Percentiles rank a stretch among this genome's conserved stretches.
Evolutionary conservation across 2,113 vertebrate genomes (phyloP).

Genomic region (Ploceus nigricollis): DNA sequence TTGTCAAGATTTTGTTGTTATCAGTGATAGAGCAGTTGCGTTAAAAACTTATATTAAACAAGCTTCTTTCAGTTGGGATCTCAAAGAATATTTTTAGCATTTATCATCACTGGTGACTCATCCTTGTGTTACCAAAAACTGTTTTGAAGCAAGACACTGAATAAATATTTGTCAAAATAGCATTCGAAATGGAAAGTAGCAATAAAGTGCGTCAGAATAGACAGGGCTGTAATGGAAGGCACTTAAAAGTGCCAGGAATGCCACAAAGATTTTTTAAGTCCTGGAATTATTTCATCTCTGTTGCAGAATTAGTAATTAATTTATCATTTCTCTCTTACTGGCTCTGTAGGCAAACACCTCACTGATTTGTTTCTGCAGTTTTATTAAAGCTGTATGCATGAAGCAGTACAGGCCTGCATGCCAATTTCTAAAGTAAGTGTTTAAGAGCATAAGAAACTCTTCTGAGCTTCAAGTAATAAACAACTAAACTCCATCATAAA

Average conservation of each 20-base stretch:
- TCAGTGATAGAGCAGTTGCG: not conserved
- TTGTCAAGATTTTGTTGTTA: not conserved
- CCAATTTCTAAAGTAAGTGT: not conserved
- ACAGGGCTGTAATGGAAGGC: not conserved
- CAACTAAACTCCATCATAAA: not conserved
- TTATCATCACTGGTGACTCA: not conserved
- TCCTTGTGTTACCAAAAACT: not conserved
- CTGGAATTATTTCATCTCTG: not conserved
- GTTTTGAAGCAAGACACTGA: not conserved
- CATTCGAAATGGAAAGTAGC: not conserved
- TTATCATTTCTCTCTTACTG: conserved; percentile 12
- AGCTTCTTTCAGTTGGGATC: not conserved
- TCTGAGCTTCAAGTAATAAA: not conserved
- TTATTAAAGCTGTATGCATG: not conserved
- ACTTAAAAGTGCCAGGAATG: not conserved
- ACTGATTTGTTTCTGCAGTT: not conserved
- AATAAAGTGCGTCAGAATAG: conserved; percentile 1
- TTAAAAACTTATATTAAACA: not conserved
- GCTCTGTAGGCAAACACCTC: not conserved
- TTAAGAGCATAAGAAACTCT: not conserved
- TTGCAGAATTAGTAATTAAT: conserved; percentile 21
- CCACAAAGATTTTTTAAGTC: not conserved
- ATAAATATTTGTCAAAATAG: not conserved
- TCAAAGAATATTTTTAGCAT: not conserved
- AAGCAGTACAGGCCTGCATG: not conserved